Conservation (phyloP, 2,888 invertebrate species). For the Thymelicus lineola region DNA sequence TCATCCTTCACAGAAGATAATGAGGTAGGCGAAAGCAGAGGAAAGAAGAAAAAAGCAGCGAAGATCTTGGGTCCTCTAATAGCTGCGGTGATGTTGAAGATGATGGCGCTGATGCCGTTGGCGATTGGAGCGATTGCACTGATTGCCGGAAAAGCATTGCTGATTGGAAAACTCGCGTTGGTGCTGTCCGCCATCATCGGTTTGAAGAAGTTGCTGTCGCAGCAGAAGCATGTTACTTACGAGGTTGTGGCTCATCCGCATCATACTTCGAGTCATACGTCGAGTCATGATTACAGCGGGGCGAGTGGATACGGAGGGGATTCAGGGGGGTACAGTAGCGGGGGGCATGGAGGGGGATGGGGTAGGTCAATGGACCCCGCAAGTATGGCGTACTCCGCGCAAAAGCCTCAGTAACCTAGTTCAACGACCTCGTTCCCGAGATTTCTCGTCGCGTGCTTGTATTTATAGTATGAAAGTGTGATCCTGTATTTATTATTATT, state of each 20-base stretch:
- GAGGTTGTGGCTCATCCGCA: constrained; percentile 95
- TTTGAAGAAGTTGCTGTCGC: constrained; percentile 91
- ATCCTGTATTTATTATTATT: constrained; percentile 40
- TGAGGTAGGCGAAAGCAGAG: constrained; percentile 88
- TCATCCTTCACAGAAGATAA: constrained; percentile 87
- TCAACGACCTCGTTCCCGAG: constrained; percentile 63
- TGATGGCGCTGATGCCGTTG: constrained; percentile 91
- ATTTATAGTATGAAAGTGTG: constrained; percentile 62
- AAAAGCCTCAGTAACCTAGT: constrained; percentile 86
- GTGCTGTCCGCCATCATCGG: constrained; percentile 94
- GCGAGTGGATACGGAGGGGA: constrained; percentile 88
- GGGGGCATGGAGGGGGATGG: constrained; percentile 87
- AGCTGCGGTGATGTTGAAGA: constrained; percentile 90
- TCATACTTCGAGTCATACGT: constrained; percentile 88
- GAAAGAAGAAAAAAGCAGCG: constrained; percentile 93
- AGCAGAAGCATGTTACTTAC: constrained; percentile 94
- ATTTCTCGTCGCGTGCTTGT: constrained; percentile 73
- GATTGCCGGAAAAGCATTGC: constrained; percentile 93
- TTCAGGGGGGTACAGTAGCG: constrained; percentile 82
- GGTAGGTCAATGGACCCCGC: constrained; percentile 92
- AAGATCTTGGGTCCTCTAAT: constrained; percentile 92
- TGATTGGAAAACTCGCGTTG: constrained; percentile 93
- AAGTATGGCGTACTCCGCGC: constrained; percentile 91
- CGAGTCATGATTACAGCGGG: constrained; percentile 88
- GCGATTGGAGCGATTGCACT: constrained; percentile 93